Evolutionary conservation across 2,113 vertebrate genomes (phyloP).

Genomic region (Lynx canadensis): DNA sequence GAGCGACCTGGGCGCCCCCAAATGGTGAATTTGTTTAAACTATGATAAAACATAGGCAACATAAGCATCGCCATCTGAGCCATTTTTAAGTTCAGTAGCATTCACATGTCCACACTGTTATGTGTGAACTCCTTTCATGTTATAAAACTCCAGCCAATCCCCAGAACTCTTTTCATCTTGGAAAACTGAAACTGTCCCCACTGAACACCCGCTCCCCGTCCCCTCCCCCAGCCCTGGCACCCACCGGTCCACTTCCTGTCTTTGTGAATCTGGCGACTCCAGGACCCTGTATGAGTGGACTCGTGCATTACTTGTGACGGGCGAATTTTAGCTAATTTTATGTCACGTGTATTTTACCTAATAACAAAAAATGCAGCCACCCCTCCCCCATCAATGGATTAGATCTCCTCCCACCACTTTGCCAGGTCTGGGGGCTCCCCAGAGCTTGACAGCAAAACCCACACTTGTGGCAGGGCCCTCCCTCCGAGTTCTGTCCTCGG

Average conservation of each 20-base stretch:
- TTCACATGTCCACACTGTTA: too few relatives aligned
- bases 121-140: too few relatives aligned
- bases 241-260: background rate
- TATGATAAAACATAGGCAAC: background rate
- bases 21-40: background rate
- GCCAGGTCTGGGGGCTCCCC: background rate
- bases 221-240: too few relatives aligned
- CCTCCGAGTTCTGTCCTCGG: rapidly evolving
- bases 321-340: background rate
- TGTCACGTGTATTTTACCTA: background rate
- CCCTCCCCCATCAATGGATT: background rate
- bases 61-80: background rate
- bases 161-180: background rate
- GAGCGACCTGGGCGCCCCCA: too few relatives aligned
- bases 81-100: background rate
- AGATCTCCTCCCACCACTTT: background rate
- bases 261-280: background rate
- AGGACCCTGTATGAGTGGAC: background rate
- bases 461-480: background rate
- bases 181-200: background rate
- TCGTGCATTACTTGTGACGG: background rate
- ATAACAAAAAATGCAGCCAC: background rate
- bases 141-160: too few relatives aligned
- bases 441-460: background rate
- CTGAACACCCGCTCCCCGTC: rapidly evolving